phyloP scores from a whole-genome alignment of 1,140 invertebrate genomes.

The Bombus cullumanus region DNA sequence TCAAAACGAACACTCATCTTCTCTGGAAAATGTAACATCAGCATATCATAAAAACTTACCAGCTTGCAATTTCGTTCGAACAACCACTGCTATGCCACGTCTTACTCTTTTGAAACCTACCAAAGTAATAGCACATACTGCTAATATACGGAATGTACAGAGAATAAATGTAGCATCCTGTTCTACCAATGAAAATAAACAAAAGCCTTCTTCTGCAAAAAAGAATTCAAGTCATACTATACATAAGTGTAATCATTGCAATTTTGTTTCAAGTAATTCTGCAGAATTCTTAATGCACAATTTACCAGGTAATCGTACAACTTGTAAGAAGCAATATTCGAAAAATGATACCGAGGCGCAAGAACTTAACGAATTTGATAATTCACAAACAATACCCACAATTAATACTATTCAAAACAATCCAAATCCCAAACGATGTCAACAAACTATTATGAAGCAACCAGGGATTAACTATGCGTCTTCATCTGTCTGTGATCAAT shows the following conservation, averaged over 20 bases:
- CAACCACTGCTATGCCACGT: not conserved
- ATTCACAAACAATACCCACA: not conserved
- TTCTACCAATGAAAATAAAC: not conserved
- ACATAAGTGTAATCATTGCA: not conserved
- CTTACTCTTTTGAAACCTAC: no score
- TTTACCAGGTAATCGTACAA: not conserved
- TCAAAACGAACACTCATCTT: not conserved
- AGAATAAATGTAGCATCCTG: fast-evolving
- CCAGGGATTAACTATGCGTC: not conserved
- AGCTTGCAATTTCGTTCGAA: not conserved
- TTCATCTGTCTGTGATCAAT: not conserved
- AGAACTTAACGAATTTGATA: no score
- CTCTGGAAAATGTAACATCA: not conserved
- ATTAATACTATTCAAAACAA: not conserved
- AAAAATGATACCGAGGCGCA: fast-evolving
- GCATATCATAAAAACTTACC: conserved; percentile 44
- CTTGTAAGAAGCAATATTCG: not conserved
- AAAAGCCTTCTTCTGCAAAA: no score
- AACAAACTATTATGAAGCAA: not conserved
- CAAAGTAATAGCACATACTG: no score
- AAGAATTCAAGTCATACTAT: no score
- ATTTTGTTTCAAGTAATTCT: not conserved
- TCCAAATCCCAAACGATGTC: not conserved
- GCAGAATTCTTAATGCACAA: not conserved
- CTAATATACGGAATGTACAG: not conserved